Evolutionary conservation across 1,140 invertebrate species (phyloP).

Genomic region (Megalonaias nervosa): DNA sequence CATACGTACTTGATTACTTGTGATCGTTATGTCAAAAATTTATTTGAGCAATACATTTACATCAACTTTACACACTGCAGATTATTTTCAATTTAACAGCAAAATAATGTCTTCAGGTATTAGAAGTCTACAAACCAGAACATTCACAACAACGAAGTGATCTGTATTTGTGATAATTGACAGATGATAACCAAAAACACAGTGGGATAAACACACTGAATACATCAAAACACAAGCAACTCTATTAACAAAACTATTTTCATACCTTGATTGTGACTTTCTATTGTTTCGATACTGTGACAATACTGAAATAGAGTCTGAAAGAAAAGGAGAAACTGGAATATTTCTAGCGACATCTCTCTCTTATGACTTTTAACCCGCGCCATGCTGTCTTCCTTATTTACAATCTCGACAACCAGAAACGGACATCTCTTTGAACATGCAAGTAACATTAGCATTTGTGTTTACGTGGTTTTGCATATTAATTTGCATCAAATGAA

Average conservation of each 20-base stretch:
- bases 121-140: too few relatives aligned
- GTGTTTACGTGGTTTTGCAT: too few relatives aligned
- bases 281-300: slow-evolving; percentile 62
- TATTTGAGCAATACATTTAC: too few relatives aligned
- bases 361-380: slow-evolving; percentile 62
- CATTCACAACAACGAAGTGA: too few relatives aligned
- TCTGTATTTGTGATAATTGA: too few relatives aligned
- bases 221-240: slow-evolving; percentile 2
- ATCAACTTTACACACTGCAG: too few relatives aligned
- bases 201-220: background rate
- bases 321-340: slow-evolving; percentile 65
- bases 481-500: too few relatives aligned
- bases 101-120: too few relatives aligned
- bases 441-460: slow-evolving; percentile 12
- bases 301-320: slow-evolving; percentile 60
- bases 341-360: slow-evolving; percentile 64
- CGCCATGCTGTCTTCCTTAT: slow-evolving; percentile 66
- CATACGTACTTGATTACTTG: too few relatives aligned
- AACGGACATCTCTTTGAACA: background rate
- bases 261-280: slow-evolving; percentile 71
- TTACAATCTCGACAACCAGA: slow-evolving; percentile 21
- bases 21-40: too few relatives aligned
- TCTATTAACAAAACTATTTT: slow-evolving; percentile 22
- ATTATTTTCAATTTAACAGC: too few relatives aligned
- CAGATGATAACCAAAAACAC: background rate